A percentile compares a stretch with the other conserved stretches of the same genome.
Evolutionary conservation across 2,797 vertebrate genomes (phyloP).

Genomic region (Natrix natrix): DNA sequence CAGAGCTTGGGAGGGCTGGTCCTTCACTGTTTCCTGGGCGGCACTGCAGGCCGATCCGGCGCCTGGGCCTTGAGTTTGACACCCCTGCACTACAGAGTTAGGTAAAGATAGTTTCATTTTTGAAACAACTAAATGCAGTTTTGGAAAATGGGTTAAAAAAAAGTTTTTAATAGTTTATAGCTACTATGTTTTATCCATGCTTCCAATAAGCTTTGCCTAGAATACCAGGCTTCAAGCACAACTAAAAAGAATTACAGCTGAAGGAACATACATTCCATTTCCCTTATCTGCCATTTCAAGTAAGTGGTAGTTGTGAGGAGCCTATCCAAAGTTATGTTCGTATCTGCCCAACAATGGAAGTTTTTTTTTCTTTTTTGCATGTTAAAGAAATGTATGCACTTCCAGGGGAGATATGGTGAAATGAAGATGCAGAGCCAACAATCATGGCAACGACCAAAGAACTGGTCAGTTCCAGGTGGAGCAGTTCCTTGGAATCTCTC

Average conservation of each 20-base stretch:
- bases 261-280: background rate
- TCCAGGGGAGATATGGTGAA: background rate
- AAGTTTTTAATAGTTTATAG: background rate
- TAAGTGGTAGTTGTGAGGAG: background rate
- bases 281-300: background rate
- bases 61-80: too few relatives aligned
- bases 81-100: background rate
- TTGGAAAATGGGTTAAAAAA: background rate
- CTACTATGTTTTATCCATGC: background rate
- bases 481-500: background rate
- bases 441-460: background rate
- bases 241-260: background rate
- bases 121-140: background rate
- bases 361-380: background rate
- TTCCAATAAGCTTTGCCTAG: background rate
- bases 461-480: background rate
- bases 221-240: background rate
- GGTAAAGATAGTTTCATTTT: background rate
- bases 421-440: background rate
- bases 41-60: too few relatives aligned
- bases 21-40: too few relatives aligned
- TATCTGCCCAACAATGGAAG: background rate
- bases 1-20: too few relatives aligned
- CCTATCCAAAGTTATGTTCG: background rate
- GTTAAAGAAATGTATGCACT: background rate